These are phyloP conservation scores for Lagocephalus sceleratus DNA, from an alignment of 2,797 vertebrate genomes.

Conservation along the genomic window DNA sequence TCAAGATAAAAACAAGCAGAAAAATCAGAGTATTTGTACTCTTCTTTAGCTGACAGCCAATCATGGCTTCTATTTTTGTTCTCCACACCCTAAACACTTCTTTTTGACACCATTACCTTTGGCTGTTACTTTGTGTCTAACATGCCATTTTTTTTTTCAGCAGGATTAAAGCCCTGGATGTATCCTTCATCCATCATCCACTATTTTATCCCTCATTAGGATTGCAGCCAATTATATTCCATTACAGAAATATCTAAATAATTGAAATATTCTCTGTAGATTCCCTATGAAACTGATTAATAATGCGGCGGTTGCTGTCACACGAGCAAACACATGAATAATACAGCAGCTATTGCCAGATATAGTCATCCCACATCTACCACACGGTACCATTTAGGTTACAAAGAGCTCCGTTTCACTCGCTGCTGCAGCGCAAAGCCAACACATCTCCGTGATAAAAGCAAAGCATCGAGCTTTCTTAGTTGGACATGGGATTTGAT, in stretches of 20 bases:
- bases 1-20: too few species aligned
- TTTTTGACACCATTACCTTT: constrained; percentile 1
- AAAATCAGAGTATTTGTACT: too few species aligned
- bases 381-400: constrained; percentile 27
- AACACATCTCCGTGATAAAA: constrained; percentile 22
- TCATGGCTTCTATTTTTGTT: neutral
- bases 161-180: too few species aligned
- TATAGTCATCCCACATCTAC: constrained; percentile 42
- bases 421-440: constrained; percentile 5
- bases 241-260: constrained; percentile 46
- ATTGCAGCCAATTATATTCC: constrained; percentile 4
- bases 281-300: constrained; percentile 53
- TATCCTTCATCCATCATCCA: too few species aligned
- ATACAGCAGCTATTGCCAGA: constrained; percentile 53
- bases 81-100: neutral
- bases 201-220: too few species aligned
- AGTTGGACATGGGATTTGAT: constrained; percentile 36
- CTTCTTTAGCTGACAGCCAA: neutral
- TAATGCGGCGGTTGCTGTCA: constrained; percentile 50
- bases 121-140: constrained; percentile 5
- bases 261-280: constrained; percentile 54
- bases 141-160: too few species aligned
- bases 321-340: constrained; percentile 64
- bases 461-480: constrained; percentile 40
- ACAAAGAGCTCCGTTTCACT: constrained; percentile 50